Conservation (phyloP, 2,113 vertebrate genomes). For the Centropus unirufus region DNA sequence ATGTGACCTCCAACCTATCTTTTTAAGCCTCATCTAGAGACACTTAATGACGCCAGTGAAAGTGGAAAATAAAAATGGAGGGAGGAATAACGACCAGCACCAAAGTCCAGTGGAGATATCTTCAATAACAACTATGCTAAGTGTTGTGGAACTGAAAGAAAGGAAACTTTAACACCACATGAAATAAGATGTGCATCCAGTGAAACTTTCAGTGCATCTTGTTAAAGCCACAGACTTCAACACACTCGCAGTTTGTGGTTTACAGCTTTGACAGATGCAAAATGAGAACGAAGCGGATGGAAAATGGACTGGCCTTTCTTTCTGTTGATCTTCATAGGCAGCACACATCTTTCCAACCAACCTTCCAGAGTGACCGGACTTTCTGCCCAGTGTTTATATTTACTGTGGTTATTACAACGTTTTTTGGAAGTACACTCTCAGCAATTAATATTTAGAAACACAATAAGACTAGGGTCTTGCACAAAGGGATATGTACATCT, state of each 20-base stretch:
- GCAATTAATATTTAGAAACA: background rate
- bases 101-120: background rate
- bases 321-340: background rate
- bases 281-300: background rate
- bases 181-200: background rate
- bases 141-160: background rate
- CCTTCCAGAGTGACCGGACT: background rate
- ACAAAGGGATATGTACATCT: background rate
- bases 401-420: background rate
- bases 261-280: background rate
- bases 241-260: background rate
- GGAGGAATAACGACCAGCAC: background rate
- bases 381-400: background rate
- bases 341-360: background rate
- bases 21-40: constrained; percentile 50
- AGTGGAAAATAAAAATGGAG: constrained; percentile 37
- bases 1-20: constrained; percentile 65
- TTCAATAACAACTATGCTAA: background rate
- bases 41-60: constrained; percentile 53
- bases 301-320: background rate
- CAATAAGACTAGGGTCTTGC: background rate
- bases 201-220: background rate
- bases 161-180: background rate
- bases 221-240: background rate
- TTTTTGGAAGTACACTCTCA: constrained; percentile 8